Percentiles rank a stretch among this genome's conserved stretches.
These are phyloP conservation scores for Mesorhabditis spiculigera DNA, from an alignment of 2,888 invertebrate species.

Conservation along the genomic window DNA sequence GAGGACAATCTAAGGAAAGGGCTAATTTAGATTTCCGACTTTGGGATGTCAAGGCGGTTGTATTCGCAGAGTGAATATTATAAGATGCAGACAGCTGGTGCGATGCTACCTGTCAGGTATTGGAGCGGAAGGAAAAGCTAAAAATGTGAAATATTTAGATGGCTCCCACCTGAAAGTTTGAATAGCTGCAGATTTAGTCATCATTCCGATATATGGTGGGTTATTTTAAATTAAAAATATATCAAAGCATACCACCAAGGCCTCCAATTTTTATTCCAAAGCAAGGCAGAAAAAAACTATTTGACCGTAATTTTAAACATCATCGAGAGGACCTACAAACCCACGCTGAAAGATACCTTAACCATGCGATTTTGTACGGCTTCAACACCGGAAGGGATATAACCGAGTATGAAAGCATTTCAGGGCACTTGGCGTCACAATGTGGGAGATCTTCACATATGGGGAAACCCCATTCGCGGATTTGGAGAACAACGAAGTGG, in stretches of 20 bases:
- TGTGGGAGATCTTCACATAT: slow-evolving; percentile 97
- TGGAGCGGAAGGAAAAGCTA: slow-evolving; percentile 63
- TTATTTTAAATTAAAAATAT: not conserved
- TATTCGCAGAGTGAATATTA: slow-evolving; percentile 50
- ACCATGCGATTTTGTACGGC: no score
- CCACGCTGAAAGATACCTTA: no score
- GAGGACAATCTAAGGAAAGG: not conserved
- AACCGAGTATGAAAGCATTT: slow-evolving; percentile 12
- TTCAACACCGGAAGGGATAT: not conserved
- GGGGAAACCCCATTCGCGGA: slow-evolving; percentile 92
- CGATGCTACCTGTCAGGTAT: slow-evolving; percentile 40
- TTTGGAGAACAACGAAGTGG: slow-evolving; percentile 92
- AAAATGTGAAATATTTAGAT: slow-evolving; percentile 66
- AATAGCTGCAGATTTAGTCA: slow-evolving; percentile 94
- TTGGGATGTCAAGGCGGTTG: slow-evolving; percentile 53
- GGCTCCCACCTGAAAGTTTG: slow-evolving; percentile 99
- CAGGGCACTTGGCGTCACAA: slow-evolving; percentile 82
- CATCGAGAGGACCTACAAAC: no score
- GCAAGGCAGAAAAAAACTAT: no score
- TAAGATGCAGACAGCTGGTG: slow-evolving; percentile 30
- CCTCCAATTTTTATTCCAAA: not conserved
- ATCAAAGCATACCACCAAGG: not conserved
- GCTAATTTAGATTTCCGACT: slow-evolving; percentile 47
- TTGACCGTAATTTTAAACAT: no score
- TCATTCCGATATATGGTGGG: slow-evolving; percentile 91